phyloP scores from a whole-genome alignment of 2,797 vertebrate genomes.

The Alectoris magna region DNA sequence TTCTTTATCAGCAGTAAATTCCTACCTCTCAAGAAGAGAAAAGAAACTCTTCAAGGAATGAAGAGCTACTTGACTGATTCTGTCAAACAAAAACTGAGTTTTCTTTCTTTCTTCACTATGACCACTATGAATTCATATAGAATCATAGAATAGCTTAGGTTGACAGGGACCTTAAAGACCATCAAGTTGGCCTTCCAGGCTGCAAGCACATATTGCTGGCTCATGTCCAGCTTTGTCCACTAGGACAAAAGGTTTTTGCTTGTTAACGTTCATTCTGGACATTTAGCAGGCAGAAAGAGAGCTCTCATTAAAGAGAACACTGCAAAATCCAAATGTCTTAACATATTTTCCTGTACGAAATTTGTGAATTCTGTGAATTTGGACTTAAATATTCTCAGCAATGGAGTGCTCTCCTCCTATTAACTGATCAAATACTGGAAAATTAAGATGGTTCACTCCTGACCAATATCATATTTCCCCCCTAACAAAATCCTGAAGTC shows the following conservation, averaged over 20 bases:
- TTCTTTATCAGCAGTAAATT: neutral
- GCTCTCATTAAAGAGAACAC: neutral
- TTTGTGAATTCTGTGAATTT: neutral
- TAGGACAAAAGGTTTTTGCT: neutral
- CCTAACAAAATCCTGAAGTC: neutral
- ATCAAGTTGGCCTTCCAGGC: neutral
- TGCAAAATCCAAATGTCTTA: neutral
- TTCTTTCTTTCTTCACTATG: neutral
- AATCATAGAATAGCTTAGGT: neutral
- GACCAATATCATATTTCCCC: accelerated
- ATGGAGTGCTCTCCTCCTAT: neutral
- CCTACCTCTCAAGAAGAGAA: neutral
- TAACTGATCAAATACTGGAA: neutral
- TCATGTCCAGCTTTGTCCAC: neutral
- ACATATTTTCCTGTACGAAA: neutral
- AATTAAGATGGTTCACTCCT: neutral
- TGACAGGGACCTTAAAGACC: neutral
- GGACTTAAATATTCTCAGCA: neutral
- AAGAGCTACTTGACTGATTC: neutral
- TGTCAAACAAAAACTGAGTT: neutral
- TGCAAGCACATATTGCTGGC: neutral
- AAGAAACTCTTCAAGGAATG: neutral
- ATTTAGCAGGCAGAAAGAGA: neutral
- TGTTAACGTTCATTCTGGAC: neutral
- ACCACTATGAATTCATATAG: neutral